phyloP scores from a whole-genome alignment of 2,113 vertebrate genomes.

The Oreotragus oreotragus region DNA sequence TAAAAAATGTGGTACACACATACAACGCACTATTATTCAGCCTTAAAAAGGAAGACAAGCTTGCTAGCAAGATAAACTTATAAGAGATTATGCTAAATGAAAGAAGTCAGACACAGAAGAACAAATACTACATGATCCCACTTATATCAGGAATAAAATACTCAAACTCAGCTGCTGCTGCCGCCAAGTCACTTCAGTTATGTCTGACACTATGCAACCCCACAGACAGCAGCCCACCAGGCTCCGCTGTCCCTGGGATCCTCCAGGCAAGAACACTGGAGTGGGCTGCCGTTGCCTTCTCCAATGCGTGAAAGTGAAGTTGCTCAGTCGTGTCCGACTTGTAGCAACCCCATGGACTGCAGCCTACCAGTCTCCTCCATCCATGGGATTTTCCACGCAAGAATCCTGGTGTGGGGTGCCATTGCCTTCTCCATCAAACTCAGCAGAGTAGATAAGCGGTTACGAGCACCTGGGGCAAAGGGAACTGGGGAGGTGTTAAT shows the following conservation, averaged over 20 bases:
- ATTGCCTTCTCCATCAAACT: background rate
- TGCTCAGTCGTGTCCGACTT: fast-evolving
- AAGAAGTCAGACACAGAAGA: background rate
- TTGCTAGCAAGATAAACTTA: background rate
- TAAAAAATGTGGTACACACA: background rate
- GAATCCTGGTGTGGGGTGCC: background rate
- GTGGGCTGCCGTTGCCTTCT: too few relatives aligned
- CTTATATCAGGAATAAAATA: background rate
- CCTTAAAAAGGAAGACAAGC: background rate
- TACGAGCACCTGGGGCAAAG: background rate
- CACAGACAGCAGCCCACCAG: too few relatives aligned
- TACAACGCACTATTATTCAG: background rate
- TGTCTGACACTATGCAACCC: fast-evolving
- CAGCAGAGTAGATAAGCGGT: background rate
- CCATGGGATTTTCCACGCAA: background rate
- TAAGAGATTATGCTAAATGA: background rate
- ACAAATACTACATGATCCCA: background rate
- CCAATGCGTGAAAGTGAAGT: too few relatives aligned
- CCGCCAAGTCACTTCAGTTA: fast-evolving
- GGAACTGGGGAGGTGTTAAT: background rate
- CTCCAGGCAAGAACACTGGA: too few relatives aligned
- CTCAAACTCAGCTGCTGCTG: background rate
- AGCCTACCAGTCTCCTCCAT: too few relatives aligned
- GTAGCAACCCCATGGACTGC: too few relatives aligned
- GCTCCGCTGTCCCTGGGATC: too few relatives aligned